Conservation (phyloP, 2,797 vertebrate species). For the Lithobates pipiens region DNA sequence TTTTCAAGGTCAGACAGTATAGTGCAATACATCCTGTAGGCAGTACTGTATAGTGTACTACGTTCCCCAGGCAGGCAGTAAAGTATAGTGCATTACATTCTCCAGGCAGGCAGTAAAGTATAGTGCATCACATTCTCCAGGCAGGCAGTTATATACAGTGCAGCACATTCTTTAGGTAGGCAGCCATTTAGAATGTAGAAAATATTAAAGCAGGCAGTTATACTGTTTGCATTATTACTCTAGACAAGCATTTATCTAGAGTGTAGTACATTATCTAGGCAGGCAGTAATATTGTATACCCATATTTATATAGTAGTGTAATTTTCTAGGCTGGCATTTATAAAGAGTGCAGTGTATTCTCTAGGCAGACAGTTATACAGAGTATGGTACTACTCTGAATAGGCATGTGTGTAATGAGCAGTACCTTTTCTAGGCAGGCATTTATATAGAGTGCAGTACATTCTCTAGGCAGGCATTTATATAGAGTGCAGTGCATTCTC, state of each 20-base stretch:
- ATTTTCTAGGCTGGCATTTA: neutral
- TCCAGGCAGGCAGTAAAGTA: too few species aligned
- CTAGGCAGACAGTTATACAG: neutral
- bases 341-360: neutral
- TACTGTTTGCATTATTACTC: neutral
- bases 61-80: neutral
- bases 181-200: neutral
- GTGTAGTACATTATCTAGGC: neutral
- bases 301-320: neutral
- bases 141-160: too few species aligned
- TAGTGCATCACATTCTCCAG: too few species aligned
- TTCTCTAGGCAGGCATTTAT: neutral
- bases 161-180: neutral
- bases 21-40: neutral
- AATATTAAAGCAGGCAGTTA: too few species aligned
- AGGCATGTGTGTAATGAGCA: neutral
- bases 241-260: constrained; percentile 1
- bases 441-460: neutral
- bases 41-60: too few species aligned
- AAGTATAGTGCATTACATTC: neutral
- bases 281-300: neutral
- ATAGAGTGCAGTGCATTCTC: neutral
- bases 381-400: neutral
- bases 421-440: neutral
- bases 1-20: neutral